These are phyloP conservation scores for Phoronis australis DNA, from an alignment of 2,888 invertebrate species.

Conservation along the genomic window DNA sequence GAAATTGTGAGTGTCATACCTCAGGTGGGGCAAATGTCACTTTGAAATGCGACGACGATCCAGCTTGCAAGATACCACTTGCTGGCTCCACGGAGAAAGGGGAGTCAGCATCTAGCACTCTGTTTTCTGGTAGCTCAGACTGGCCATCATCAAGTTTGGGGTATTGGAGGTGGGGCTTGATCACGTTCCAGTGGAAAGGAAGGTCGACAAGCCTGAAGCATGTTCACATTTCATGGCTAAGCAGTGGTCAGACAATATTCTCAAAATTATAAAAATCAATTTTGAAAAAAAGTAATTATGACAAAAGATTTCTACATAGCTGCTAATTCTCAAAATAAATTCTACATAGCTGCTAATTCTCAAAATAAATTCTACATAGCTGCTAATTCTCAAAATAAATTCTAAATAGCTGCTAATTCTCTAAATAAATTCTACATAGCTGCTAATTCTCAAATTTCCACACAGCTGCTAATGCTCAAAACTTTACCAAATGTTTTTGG, in stretches of 20 bases:
- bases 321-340: no score
- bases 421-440: no score
- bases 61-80: conserved; percentile 31
- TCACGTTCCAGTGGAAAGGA: conserved; percentile 47
- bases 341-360: no score
- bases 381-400: no score
- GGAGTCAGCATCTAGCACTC: conserved; percentile 40
- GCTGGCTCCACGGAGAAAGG: conserved; percentile 47
- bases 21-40: conserved; percentile 48
- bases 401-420: no score
- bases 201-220: conserved; percentile 39
- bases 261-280: conserved; percentile 1
- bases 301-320: background rate
- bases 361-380: no score
- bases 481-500: no score
- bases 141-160: conserved; percentile 13
- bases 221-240: no score
- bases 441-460: no score
- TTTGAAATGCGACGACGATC: conserved; percentile 31
- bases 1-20: no score
- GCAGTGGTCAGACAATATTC: no score
- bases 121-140: conserved; percentile 16
- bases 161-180: conserved; percentile 41
- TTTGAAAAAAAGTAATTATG: background rate
- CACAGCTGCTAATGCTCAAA: no score